phyloP scores from a whole-genome alignment of 2,797 vertebrate genomes.

The Manis pentadactyla region DNA sequence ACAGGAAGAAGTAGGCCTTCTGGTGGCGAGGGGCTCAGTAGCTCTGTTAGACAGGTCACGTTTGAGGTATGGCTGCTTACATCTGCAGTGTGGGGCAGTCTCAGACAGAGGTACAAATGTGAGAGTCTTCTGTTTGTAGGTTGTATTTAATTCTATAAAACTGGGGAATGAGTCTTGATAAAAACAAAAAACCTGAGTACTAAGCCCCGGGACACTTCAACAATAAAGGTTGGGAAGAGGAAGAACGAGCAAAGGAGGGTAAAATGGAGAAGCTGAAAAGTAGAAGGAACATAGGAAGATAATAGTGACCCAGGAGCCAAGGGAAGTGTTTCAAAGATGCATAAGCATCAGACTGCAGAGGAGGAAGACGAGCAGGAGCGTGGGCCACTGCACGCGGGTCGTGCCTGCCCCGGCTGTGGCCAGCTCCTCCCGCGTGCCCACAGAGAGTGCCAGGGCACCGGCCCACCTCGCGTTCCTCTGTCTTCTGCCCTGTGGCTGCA shows the following conservation, averaged over 20 bases:
- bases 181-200: neutral
- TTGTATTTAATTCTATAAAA: neutral
- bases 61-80: neutral
- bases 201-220: neutral
- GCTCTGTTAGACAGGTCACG: neutral
- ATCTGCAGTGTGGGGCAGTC: neutral
- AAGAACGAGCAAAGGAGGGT: neutral
- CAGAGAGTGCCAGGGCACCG: neutral
- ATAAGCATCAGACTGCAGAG: neutral
- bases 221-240: neutral
- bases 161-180: neutral
- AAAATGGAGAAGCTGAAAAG: neutral
- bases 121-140: neutral
- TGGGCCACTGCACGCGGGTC: too few species aligned
- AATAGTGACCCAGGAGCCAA: neutral
- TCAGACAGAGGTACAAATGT: neutral
- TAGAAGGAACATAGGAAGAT: neutral
- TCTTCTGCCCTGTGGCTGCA: neutral
- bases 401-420: neutral
- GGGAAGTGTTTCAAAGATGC: neutral
- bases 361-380: neutral
- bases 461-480: rapidly evolving
- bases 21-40: neutral
- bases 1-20: neutral
- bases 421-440: neutral